phyloP scores from a whole-genome alignment of 2,888 invertebrate genomes.

The Orthosia gracilis region DNA sequence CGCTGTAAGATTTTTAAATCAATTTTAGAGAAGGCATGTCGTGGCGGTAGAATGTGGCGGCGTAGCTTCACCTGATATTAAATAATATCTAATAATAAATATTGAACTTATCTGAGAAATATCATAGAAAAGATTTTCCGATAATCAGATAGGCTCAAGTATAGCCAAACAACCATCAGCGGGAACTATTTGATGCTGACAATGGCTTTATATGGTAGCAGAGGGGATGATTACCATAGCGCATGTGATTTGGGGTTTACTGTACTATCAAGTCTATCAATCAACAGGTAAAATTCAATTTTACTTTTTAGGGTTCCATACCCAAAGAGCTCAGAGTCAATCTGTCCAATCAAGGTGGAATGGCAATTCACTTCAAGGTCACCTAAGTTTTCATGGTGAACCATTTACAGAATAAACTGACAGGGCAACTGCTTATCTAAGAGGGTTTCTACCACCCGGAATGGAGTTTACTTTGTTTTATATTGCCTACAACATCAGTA shows the following conservation, averaged over 20 bases:
- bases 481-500: not conserved
- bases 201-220: not conserved
- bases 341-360: no score
- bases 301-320: not conserved
- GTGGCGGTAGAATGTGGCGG: no score
- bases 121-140: not conserved
- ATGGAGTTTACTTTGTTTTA: not conserved
- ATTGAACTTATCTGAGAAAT: not conserved
- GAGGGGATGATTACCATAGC: not conserved
- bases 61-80: not conserved
- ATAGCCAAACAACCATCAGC: not conserved
- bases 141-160: not conserved
- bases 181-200: not conserved
- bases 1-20: no score
- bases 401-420: no score
- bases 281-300: conserved; percentile 4
- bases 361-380: no score
- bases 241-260: not conserved
- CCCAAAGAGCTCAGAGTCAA: no score
- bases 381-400: no score
- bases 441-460: not conserved
- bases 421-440: not conserved
- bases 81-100: conserved; percentile 5
- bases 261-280: not conserved
- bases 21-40: no score